Percentiles rank a stretch among this genome's conserved stretches.
These are phyloP conservation scores for Mionectes macconnelli DNA, from an alignment of 2,113 vertebrate species.

Conservation along the genomic window DNA sequence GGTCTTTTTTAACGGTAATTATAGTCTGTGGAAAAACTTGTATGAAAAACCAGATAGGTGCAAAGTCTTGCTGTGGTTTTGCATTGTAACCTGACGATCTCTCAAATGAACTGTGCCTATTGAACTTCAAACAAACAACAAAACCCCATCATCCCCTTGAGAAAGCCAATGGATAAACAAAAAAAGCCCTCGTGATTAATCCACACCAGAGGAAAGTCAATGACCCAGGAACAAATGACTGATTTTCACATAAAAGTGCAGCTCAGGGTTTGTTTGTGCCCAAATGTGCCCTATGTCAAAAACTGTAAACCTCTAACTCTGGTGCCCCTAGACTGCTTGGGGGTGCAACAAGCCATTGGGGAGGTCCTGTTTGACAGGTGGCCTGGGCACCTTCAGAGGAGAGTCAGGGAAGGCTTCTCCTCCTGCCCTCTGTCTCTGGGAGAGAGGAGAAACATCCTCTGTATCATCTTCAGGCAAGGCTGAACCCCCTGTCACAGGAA, in stretches of 20 bases:
- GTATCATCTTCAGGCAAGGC: not conserved
- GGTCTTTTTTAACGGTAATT: not conserved
- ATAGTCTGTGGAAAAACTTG: not conserved
- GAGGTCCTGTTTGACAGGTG: not conserved
- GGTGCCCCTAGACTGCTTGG: not conserved
- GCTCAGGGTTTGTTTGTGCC: not conserved
- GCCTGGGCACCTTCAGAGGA: not conserved
- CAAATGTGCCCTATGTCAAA: fast-evolving
- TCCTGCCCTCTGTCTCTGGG: not conserved
- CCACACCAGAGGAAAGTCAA: not conserved
- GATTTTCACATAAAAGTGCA: not conserved
- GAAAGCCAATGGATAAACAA: not conserved
- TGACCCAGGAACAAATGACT: not conserved
- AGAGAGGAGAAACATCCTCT: not conserved
- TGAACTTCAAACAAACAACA: not conserved
- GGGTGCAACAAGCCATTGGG: fast-evolving
- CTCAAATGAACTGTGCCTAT: not conserved
- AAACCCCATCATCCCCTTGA: not conserved
- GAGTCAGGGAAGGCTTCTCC: not conserved
- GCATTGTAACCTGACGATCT: not conserved
- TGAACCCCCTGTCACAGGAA: not conserved
- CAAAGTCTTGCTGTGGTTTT: not conserved
- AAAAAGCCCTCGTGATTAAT: not conserved
- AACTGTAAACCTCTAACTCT: not conserved
- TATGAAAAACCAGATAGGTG: not conserved